Evolutionary conservation across 2,113 vertebrate species (phyloP).

Genomic region (Burhinus oedicnemus): DNA sequence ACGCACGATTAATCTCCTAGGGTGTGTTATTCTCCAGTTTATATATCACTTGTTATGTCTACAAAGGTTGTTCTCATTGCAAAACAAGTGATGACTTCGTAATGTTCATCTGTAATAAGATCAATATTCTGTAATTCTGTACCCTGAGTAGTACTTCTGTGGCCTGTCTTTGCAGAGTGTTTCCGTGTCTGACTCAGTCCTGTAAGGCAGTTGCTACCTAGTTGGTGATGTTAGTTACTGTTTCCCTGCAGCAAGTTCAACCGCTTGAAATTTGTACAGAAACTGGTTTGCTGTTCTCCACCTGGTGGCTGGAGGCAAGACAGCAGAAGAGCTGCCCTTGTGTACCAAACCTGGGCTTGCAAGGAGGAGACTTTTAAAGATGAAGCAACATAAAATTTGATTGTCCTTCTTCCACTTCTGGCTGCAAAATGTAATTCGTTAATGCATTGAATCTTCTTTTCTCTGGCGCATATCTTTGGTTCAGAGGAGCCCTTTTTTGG

Average conservation of each 20-base stretch:
- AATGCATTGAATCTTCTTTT: constrained; percentile 38
- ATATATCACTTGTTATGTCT: not conserved
- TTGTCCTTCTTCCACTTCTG: constrained; percentile 7
- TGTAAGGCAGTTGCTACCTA: not conserved
- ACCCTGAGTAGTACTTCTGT: not conserved
- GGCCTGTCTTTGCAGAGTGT: not conserved
- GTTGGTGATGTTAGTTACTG: not conserved
- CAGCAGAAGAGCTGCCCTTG: not conserved
- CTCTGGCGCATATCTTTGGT: not conserved
- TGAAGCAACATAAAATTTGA: constrained; percentile 36
- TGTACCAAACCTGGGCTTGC: not conserved
- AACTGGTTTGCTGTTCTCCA: not conserved
- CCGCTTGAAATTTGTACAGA: not conserved
- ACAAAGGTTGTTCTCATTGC: not conserved
- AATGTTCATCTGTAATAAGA: not conserved
- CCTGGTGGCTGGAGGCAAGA: not conserved
- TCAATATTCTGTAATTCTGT: not conserved
- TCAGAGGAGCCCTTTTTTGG: not conserved
- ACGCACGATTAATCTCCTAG: not conserved
- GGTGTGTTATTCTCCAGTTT: not conserved
- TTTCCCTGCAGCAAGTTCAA: not conserved
- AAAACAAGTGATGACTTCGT: not conserved
- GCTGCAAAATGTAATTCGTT: constrained; percentile 46
- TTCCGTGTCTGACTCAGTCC: not conserved
- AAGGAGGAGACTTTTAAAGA: constrained; percentile 9